A percentile compares a stretch with the other conserved stretches of the same genome.
Evolutionary conservation across 2,888 invertebrate genomes (phyloP).

Genomic region (Sminthurides aquaticus): DNA sequence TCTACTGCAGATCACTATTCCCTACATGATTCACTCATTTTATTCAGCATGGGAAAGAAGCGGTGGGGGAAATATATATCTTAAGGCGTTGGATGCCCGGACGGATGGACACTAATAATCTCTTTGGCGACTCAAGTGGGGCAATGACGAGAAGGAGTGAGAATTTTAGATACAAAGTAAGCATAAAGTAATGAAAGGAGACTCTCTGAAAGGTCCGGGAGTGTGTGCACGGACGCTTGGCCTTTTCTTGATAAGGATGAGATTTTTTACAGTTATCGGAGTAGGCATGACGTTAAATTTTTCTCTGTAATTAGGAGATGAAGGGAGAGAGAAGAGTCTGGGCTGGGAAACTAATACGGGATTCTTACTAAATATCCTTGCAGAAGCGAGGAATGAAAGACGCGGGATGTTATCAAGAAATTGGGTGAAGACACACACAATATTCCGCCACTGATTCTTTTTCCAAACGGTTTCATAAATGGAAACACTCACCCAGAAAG

Average conservation of each 20-base stretch:
- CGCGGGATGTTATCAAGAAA: not conserved
- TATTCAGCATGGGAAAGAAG: not conserved
- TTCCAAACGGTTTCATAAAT: not conserved
- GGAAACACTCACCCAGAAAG: too few relatives aligned
- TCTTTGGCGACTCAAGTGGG: not conserved
- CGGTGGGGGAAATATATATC: not conserved
- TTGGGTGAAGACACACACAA: not conserved
- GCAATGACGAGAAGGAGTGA: not conserved
- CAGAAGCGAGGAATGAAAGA: not conserved
- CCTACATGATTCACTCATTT: not conserved
- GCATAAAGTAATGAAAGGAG: too few relatives aligned
- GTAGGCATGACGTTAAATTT: not conserved
- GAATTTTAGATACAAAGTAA: too few relatives aligned
- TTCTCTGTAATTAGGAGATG: constrained; percentile 2
- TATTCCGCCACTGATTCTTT: not conserved
- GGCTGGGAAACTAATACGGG: not conserved
- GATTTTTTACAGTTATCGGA: constrained; percentile 4
- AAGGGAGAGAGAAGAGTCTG: too few relatives aligned
- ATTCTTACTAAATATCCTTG: not conserved
- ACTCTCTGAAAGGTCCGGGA: too few relatives aligned
- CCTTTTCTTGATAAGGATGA: not conserved
- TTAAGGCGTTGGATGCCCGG: not conserved
- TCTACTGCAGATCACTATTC: not conserved
- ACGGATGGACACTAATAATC: not conserved
- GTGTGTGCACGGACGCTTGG: not conserved